A percentile compares a stretch with the other conserved stretches of the same genome.
phyloP scores from a whole-genome alignment of 1,140 invertebrate genomes.

The Helicorthomorpha holstii region DNA sequence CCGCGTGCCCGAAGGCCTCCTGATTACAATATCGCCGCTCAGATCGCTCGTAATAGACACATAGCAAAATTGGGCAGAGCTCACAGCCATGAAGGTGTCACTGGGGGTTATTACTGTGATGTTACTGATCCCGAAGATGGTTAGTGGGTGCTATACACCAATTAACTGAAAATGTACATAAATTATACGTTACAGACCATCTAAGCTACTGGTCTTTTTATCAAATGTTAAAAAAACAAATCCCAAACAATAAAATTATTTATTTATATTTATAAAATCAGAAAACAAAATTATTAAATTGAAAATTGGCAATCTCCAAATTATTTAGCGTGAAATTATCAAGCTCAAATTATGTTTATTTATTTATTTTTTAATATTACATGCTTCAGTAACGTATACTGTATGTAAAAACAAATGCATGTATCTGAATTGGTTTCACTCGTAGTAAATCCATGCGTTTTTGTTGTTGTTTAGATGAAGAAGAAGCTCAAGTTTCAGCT shows the following conservation, averaged over 20 bases:
- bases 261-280: too few relatives aligned
- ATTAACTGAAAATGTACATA: too few relatives aligned
- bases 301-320: too few relatives aligned
- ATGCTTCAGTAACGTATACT: too few relatives aligned
- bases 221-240: too few relatives aligned
- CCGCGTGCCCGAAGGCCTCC: constrained; percentile 30
- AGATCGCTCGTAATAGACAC: constrained; percentile 40
- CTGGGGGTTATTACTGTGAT: constrained; percentile 42
- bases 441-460: not conserved
- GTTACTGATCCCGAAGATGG: constrained; percentile 43
- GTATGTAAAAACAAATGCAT: too few relatives aligned
- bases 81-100: constrained; percentile 69
- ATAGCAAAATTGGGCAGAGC: constrained; percentile 57
- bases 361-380: not conserved
- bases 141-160: too few relatives aligned
- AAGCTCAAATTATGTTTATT: not conserved
- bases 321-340: not conserved
- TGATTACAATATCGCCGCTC: constrained; percentile 57
- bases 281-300: too few relatives aligned
- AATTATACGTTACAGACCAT: too few relatives aligned
- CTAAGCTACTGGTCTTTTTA: too few relatives aligned
- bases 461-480: constrained; percentile 35
- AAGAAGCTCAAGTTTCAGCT: constrained; percentile 43
- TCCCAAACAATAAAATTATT: too few relatives aligned
- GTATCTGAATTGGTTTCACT: too few relatives aligned